phyloP scores from a whole-genome alignment of 2,888 invertebrate genomes.

The Tetrapedia diversipes region DNA sequence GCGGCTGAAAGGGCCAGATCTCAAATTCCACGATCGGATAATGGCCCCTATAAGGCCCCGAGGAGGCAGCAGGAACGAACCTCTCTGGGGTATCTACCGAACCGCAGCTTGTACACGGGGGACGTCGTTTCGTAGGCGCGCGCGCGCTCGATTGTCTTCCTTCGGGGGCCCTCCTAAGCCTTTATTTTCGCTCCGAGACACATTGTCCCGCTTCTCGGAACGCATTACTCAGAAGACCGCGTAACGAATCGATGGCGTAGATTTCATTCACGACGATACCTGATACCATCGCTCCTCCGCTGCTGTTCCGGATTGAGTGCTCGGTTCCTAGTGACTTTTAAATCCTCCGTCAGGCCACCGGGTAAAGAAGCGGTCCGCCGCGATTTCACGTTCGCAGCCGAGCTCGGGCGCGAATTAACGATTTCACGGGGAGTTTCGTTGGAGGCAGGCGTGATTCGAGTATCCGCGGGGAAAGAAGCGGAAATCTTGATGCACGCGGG shows the following conservation, averaged over 20 bases:
- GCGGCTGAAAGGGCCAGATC: constrained; percentile 79
- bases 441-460: no score
- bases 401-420: not conserved
- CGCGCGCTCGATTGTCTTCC: constrained; percentile 50
- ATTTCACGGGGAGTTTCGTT: not conserved
- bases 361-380: not conserved
- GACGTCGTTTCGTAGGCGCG: constrained; percentile 16
- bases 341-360: constrained; percentile 11
- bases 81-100: constrained; percentile 62
- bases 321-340: constrained; percentile 37
- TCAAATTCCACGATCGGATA: constrained; percentile 80
- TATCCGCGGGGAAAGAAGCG: not conserved
- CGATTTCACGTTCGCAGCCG: not conserved
- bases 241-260: constrained; percentile 53
- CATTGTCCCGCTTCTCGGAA: constrained; percentile 48
- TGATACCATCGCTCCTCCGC: constrained; percentile 33
- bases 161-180: constrained; percentile 18
- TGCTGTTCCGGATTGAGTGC: constrained; percentile 31
- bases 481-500: not conserved
- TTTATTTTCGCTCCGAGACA: constrained; percentile 47
- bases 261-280: constrained; percentile 54
- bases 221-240: constrained; percentile 30
- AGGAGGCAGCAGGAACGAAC: constrained; percentile 47
- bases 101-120: constrained; percentile 57
- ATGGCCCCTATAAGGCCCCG: constrained; percentile 73